Conservation (phyloP, 2,797 vertebrate species). For the Silurus aristotelis region DNA sequence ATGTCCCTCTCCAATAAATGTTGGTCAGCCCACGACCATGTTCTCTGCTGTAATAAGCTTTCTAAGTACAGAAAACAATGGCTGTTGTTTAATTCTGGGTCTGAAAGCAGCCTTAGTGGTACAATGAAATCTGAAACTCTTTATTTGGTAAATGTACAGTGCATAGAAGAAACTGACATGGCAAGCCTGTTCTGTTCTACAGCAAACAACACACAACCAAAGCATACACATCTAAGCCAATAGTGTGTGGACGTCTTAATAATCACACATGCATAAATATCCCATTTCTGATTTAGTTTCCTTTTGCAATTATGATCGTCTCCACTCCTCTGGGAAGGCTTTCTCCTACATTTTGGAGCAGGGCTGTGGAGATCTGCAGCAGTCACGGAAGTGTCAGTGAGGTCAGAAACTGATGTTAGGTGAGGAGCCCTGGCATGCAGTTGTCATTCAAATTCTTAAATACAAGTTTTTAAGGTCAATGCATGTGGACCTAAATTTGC, state of each 20-base stretch:
- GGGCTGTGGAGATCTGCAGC: background rate
- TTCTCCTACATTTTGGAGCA: background rate
- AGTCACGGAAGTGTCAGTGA: background rate
- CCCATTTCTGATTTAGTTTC: background rate
- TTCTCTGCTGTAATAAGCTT: slow-evolving; percentile 4
- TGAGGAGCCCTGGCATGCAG: background rate
- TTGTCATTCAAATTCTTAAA: background rate
- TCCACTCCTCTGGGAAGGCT: background rate
- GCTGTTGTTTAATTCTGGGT: slow-evolving; percentile 21
- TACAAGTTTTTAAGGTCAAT: too few relatives aligned
- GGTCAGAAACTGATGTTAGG: too few relatives aligned
- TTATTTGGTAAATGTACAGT: background rate
- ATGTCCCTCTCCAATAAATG: slow-evolving; percentile 26
- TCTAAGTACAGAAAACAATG: background rate
- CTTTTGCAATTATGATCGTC: background rate
- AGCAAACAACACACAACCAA: slow-evolving; percentile 2
- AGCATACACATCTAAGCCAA: background rate
- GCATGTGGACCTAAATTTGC: too few relatives aligned
- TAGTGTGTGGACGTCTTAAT: background rate
- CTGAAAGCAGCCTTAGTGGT: background rate
- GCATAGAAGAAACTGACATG: background rate
- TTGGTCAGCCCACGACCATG: background rate
- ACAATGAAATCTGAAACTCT: background rate
- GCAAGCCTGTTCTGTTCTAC: background rate
- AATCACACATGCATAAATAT: background rate